Evolutionary conservation across 2,797 vertebrate species (phyloP).

Genomic region (Eleutherodactylus coqui): DNA sequence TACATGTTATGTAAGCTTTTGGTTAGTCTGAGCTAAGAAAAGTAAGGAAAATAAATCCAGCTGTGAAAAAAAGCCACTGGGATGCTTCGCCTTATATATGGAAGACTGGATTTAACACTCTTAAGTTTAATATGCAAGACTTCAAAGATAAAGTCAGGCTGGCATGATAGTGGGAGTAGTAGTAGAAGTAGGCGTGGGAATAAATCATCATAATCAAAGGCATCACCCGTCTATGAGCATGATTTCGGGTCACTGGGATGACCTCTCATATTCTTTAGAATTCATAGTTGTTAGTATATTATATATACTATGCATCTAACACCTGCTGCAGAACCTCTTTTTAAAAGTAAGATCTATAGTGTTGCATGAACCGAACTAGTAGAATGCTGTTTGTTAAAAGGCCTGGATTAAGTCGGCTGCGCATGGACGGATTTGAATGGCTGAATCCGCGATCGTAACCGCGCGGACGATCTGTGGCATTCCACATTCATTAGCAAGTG

Average conservation of each 20-base stretch:
- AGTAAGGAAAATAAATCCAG: neutral
- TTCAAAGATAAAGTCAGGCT: neutral
- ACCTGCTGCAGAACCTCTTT: no score
- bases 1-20: slow-evolving; percentile 39
- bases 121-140: no score
- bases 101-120: neutral
- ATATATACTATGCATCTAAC: neutral
- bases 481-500: no score
- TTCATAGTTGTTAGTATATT: neutral
- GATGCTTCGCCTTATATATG: neutral
- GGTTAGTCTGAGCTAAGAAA: slow-evolving; percentile 22
- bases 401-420: no score
- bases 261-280: neutral
- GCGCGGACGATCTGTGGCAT: no score
- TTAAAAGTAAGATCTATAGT: no score
- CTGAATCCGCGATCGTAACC: no score
- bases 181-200: neutral
- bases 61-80: slow-evolving; percentile 5
- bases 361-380: no score
- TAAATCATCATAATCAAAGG: neutral
- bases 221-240: neutral
- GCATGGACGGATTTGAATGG: no score
- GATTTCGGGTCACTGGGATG: neutral
- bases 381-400: no score
- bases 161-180: neutral